phyloP scores from a whole-genome alignment of 2,888 invertebrate genomes.

The Lepidocyrtinus sp. region DNA sequence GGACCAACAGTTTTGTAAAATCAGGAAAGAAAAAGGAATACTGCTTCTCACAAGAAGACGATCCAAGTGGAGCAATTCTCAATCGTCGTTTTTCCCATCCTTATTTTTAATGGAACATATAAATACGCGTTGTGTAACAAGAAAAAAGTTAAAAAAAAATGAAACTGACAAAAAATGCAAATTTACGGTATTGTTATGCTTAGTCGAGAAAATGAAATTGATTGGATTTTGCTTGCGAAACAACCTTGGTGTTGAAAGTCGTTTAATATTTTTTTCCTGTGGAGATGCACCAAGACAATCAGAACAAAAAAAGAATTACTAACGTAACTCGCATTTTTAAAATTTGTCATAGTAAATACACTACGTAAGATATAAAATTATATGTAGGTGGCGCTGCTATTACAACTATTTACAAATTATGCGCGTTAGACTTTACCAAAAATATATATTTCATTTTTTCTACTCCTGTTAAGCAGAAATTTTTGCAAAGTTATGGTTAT shows the following conservation, averaged over 20 bases:
- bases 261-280: slow-evolving; percentile 33
- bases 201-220: background rate
- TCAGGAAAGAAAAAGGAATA: background rate
- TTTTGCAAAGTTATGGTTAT: too few species aligned
- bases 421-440: too few species aligned
- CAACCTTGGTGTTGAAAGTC: slow-evolving; percentile 54
- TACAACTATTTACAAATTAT: too few species aligned
- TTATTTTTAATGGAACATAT: too few species aligned
- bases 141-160: background rate
- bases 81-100: background rate
- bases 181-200: background rate
- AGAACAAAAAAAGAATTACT: slow-evolving; percentile 38
- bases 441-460: too few species aligned
- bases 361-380: too few species aligned
- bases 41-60: background rate
- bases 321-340: slow-evolving; percentile 38
- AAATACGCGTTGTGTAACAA: background rate
- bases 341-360: slow-evolving; percentile 22
- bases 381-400: too few species aligned
- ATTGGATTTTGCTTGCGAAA: slow-evolving; percentile 37
- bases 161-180: background rate
- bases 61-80: background rate
- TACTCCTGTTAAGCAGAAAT: too few species aligned
- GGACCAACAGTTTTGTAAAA: slow-evolving; percentile 1
- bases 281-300: slow-evolving; percentile 61